Conservation (phyloP, 2,113 vertebrate genomes). For the Cinclus mexicanus region DNA sequence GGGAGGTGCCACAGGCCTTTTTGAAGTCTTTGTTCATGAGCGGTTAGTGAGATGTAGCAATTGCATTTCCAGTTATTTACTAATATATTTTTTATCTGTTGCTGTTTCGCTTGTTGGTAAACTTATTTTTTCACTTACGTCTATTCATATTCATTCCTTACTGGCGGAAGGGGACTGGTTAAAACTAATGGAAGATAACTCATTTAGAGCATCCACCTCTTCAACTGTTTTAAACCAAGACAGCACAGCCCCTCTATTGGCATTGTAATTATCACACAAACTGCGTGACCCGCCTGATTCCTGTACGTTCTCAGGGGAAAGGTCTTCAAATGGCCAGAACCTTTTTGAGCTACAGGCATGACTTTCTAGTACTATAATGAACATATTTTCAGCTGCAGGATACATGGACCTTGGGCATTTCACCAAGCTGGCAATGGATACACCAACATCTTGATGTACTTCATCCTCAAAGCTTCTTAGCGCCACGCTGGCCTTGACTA, state of each 20-base stretch:
- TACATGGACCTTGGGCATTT: not conserved
- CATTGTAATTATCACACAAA: not conserved
- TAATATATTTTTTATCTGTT: not conserved
- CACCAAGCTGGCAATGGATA: not conserved
- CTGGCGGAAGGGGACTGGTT: not conserved
- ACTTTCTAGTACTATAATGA: not conserved
- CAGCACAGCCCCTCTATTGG: not conserved
- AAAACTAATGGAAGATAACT: not conserved
- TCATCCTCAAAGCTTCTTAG: not conserved
- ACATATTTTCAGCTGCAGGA: not conserved
- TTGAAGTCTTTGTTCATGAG: fast-evolving
- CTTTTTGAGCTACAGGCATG: not conserved
- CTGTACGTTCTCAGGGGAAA: not conserved
- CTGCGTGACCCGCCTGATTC: not conserved
- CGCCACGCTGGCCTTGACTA: not conserved
- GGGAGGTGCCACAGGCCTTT: fast-evolving
- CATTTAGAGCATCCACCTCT: not conserved
- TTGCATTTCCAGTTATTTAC: not conserved
- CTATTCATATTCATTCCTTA: not conserved
- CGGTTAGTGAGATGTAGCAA: not conserved
- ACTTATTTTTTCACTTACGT: not conserved
- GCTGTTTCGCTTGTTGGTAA: not conserved
- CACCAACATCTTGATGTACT: not conserved
- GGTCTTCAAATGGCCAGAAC: not conserved
- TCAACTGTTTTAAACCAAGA: not conserved